These are phyloP conservation scores for Osmerus eperlanus DNA, from an alignment of 2,113 vertebrate genomes.

Conservation along the genomic window DNA sequence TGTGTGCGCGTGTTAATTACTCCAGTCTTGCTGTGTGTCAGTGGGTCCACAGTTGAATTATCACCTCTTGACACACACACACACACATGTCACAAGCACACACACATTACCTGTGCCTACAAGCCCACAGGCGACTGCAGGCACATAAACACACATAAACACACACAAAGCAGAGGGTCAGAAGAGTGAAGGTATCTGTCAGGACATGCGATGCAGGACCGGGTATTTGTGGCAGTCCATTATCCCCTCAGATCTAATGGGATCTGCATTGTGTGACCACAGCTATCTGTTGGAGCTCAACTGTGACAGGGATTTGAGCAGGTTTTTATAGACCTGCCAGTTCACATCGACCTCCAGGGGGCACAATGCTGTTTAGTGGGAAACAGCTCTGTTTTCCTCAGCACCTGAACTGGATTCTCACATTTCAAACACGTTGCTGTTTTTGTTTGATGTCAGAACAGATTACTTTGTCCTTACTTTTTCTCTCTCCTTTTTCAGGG, in stretches of 20 bases:
- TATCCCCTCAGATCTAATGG: slow-evolving; percentile 58
- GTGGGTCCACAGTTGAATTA: slow-evolving; percentile 14
- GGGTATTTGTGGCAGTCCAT: slow-evolving; percentile 54
- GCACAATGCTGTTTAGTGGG: neutral
- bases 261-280: slow-evolving; percentile 49
- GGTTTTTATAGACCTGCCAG: neutral
- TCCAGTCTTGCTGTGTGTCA: neutral
- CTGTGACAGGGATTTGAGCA: slow-evolving; percentile 40
- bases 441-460: slow-evolving; percentile 44
- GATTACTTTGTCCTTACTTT: slow-evolving; percentile 24
- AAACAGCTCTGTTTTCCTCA: slow-evolving; percentile 26
- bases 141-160: slow-evolving; percentile 7
- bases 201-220: neutral
- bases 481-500: slow-evolving; percentile 57
- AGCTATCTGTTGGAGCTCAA: slow-evolving; percentile 27
- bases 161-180: neutral
- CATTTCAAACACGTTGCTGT: slow-evolving; percentile 21
- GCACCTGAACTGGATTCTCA: slow-evolving; percentile 45
- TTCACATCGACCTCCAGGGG: neutral
- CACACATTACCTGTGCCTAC: neutral
- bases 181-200: slow-evolving; percentile 16
- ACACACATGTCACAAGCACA: neutral
- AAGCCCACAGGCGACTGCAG: slow-evolving; percentile 15
- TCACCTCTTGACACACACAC: slow-evolving; percentile 29
- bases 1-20: slow-evolving; percentile 15